These are phyloP conservation scores for Dinocampus coccinellae DNA, from an alignment of 2,888 invertebrate species.

Conservation along the genomic window DNA sequence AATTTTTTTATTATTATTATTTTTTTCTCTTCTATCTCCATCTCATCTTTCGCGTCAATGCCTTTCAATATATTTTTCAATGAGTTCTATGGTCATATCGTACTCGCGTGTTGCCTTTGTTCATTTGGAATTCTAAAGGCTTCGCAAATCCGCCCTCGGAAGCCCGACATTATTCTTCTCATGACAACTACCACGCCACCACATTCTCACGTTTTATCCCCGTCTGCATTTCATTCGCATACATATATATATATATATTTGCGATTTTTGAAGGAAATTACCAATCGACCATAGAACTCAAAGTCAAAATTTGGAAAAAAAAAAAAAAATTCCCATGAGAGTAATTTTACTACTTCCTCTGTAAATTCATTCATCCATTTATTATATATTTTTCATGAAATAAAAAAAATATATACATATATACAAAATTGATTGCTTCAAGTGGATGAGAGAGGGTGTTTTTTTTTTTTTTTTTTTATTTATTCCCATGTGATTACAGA, in stretches of 20 bases:
- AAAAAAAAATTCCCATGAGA: constrained; percentile 16
- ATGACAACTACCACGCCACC: constrained; percentile 25
- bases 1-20: background rate
- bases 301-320: background rate
- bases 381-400: background rate
- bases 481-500: background rate
- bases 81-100: constrained; percentile 2
- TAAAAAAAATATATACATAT: background rate
- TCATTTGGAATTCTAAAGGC: constrained; percentile 48
- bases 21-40: background rate
- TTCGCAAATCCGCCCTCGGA: constrained; percentile 47
- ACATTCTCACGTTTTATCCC: constrained; percentile 40
- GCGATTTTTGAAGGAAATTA: constrained; percentile 28
- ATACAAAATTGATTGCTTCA: background rate
- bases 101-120: constrained; percentile 42
- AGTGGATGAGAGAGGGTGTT: background rate
- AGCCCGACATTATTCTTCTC: constrained; percentile 39
- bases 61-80: background rate
- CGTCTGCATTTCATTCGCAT: constrained; percentile 31
- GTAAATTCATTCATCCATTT: background rate
- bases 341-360: background rate
- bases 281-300: constrained; percentile 20
- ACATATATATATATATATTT: constrained; percentile 20
- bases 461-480: too few relatives aligned
- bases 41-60: background rate